Base-by-base conservation (phyloP, 2,797 vertebrate genomes). In the Channallabes apus region DNA sequence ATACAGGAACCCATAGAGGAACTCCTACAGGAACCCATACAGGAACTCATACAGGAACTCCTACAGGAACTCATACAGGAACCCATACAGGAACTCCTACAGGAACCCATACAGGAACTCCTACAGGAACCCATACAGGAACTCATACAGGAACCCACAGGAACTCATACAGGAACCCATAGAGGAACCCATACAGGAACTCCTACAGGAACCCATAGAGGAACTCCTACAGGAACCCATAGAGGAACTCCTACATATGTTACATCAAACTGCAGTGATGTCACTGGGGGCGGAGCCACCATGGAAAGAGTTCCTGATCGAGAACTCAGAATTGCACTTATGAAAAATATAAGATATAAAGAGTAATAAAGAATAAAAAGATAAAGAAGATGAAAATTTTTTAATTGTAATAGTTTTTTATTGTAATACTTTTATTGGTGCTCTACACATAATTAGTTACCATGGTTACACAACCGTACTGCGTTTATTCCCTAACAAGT, bases 401-500 rank as follows among this genome's bases (percentile, higher is more conserved):
- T n/a, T n/a, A n/a, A n/a, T n/a, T n/a, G 17, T 54, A 7, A 22
- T 32, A 3, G 27, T 11, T 35, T 41, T 79, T 24, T 14, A n/a
- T 24, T 41, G 41, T 41, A 79, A 79, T 79, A 79, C 77, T 62
- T 79, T 79, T 61, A 27, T 41, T 79, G 58, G 76, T 17, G 22
- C 12, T 61, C 3, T 76, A 76, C 73, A 76, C 35, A 58, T 15
- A 18, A 32, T 8, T 58, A 17, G 54, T 58, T 77, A 32, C 54
- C 73, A 7, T 35, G 54, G 27, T 58, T 56, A 76, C 72, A 27
- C n/a, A 27, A 51, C 14, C n/a, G 56, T 12, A 77, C 54, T 58
- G 54, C 5, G 9, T 77, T 29, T 56, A 77, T 18, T 51, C 14
- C n/a, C n/a, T 54, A 73, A 12, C 24, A 17, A 54, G 8, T 29